Base-by-base conservation (phyloP, 2,113 vertebrate genomes). In the Illadopsis cleaveri region DNA sequence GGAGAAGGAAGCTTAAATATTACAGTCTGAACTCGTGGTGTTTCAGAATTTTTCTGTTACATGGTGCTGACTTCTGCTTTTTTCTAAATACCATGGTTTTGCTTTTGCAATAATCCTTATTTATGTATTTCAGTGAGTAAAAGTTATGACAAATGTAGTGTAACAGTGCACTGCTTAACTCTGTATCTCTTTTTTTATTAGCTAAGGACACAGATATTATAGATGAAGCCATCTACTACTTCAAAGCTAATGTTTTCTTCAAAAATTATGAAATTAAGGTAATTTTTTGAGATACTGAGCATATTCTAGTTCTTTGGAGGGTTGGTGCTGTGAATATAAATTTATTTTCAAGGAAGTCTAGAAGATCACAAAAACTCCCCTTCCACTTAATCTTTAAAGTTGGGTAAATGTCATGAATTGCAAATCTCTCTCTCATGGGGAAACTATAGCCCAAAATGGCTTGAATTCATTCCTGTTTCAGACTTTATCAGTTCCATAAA, bases 211-310 rank as follows among this genome's bases (percentile, higher is more conserved):
- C 98, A 18, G 99, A 99, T 96, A 99, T 99, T 85, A 98, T 99
- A 45, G 99, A 99, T 54, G 99, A 99, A 98, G 99, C 99, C 38
- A 99, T 99, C 97, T 99, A 99, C 97, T 99, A 99, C 96, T 99
- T 99, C 98, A 99, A 99, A 98, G 99, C 99, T 79, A 99, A 99
- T 53, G 99, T 99, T 82, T 99, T 99, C 98, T 99, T 99, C 97
- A 99, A 99, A 98, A 99, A 99, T 93, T 99, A 99, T 79, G 99
- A 99, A 98, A 99, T 99, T 91, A 99, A 99, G 99, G 99, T 99
- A 98, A 98, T 94, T 24, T 65, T 82, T 92, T 96, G 3, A 53
- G 44, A 60, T 70, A 31, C 8, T 82, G 16, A 72, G 30, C 15
- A 28, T 44, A 28, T 28, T 31, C 13, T 33, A 47, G 15, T 62